Percentiles rank a stretch among this genome's conserved stretches.
Conservation (phyloP, 2,113 vertebrate species). For the Apistogramma diplotaenia region DNA sequence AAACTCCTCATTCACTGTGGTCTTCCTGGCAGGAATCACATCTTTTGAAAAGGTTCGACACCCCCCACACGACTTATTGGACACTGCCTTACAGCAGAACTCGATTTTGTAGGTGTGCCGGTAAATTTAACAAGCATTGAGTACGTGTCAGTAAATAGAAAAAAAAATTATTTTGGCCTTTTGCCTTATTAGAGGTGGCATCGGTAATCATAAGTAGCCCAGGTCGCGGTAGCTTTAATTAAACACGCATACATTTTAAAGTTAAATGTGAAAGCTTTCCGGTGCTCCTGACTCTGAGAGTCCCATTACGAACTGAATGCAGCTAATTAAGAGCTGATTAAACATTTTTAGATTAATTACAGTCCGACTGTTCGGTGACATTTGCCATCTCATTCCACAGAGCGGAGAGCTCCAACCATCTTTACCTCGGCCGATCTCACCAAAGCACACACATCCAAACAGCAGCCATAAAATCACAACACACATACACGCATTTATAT, state of each 20-base stretch:
- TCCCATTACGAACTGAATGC: background rate
- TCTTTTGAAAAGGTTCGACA: slow-evolving; percentile 1
- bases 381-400: background rate
- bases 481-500: too few relatives aligned
- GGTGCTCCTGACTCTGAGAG: background rate
- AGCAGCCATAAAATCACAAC: background rate
- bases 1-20: background rate
- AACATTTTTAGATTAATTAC: slow-evolving; percentile 7
- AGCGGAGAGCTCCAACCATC: background rate
- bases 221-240: slow-evolving; percentile 1
- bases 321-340: slow-evolving; percentile 10
- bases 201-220: background rate
- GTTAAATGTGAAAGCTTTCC: background rate
- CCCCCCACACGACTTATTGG: background rate
- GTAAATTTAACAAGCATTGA: background rate
- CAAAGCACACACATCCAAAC: background rate
- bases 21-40: background rate
- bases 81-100: background rate
- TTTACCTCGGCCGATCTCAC: background rate
- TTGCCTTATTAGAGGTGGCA: background rate
- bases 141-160: background rate
- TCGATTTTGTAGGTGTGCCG: background rate
- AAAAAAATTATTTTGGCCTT: background rate
- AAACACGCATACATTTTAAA: slow-evolving; percentile 4
- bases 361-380: background rate